These are phyloP conservation scores for Lochmaea crataegi DNA, from an alignment of 2,888 invertebrate genomes.

Conservation along the genomic window DNA sequence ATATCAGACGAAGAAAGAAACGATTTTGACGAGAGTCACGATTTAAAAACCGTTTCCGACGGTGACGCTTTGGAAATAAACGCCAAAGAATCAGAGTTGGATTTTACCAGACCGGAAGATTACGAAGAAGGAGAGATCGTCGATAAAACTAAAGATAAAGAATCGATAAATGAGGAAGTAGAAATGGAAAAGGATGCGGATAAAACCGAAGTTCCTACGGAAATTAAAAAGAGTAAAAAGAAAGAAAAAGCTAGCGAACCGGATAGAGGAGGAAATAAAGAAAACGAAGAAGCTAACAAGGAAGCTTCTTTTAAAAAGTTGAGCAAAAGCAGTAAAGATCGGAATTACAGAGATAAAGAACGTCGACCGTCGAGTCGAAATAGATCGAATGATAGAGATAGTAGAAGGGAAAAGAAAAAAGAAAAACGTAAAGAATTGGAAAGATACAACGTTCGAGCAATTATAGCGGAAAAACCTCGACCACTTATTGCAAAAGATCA, in stretches of 20 bases:
- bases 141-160: constrained; percentile 62
- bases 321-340: constrained; percentile 80
- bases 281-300: constrained; percentile 64
- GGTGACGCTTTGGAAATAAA: constrained; percentile 64
- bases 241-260: constrained; percentile 66
- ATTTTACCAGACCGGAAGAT: constrained; percentile 64
- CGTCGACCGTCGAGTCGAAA: constrained; percentile 62
- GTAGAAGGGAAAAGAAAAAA: constrained; percentile 64
- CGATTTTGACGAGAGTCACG: constrained; percentile 71
- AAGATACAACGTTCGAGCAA: constrained; percentile 84
- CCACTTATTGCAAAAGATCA: constrained; percentile 71
- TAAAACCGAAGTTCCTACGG: constrained; percentile 48
- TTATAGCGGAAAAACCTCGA: constrained; percentile 77
- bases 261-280: constrained; percentile 69
- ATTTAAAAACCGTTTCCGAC: constrained; percentile 62
- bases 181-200: constrained; percentile 43
- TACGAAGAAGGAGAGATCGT: constrained; percentile 72
- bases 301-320: constrained; percentile 81
- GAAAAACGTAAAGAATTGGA: constrained; percentile 83
- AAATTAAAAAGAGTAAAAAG: constrained; percentile 62
- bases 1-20: constrained; percentile 80
- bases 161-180: constrained; percentile 39
- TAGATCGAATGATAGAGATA: constrained; percentile 50
- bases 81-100: constrained; percentile 65
- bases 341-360: constrained; percentile 76